Conservation (phyloP, 2,113 vertebrate species). For the Ptilorrhoa leucosticta region DNA sequence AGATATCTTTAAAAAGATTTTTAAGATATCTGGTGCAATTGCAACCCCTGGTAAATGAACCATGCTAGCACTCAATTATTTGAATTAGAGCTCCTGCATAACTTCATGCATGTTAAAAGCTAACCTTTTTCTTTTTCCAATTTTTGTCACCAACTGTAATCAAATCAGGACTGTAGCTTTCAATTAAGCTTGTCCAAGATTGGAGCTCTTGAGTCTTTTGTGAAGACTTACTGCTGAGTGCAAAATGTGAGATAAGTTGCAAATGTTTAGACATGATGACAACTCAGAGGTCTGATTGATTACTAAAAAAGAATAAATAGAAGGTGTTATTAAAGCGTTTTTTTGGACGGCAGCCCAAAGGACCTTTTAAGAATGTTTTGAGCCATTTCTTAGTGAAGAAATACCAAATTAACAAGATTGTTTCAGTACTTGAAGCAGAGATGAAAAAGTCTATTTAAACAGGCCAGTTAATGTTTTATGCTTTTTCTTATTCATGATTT, state of each 20-base stretch:
- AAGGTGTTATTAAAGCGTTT: constrained; percentile 1
- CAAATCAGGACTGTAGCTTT: background rate
- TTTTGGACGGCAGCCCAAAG: constrained; percentile 8
- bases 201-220: constrained; percentile 25
- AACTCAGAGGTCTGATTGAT: constrained; percentile 33
- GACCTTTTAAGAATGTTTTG: constrained; percentile 14
- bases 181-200: constrained; percentile 20
- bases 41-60: background rate
- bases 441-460: background rate
- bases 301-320: constrained; percentile 23
- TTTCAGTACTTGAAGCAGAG: background rate
- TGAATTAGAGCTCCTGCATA: constrained; percentile 7
- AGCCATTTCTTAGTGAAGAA: background rate
- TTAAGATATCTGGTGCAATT: background rate
- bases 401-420: background rate
- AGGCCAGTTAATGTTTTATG: background rate
- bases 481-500: background rate
- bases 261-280: constrained; percentile 42
- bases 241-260: constrained; percentile 30
- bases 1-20: background rate
- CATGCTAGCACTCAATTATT: background rate
- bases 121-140: background rate
- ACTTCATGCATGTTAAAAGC: background rate
- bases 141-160: constrained; percentile 10
- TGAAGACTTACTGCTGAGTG: constrained; percentile 30